Evolutionary conservation across 2,888 invertebrate genomes (phyloP), one percentile per base, ranked within the genome.

Genomic region (Pterostichus madidus): DNA sequence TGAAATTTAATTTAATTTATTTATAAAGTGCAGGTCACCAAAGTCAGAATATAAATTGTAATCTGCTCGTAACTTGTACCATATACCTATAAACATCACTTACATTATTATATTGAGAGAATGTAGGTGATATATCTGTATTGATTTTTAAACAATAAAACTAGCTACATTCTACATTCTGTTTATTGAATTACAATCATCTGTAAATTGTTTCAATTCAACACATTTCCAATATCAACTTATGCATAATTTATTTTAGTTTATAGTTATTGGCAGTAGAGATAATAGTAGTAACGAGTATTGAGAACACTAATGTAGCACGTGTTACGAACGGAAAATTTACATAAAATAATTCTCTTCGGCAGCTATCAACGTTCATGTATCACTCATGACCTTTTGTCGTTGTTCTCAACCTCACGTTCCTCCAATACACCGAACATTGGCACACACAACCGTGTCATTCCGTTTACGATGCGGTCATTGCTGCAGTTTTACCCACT

Each of bases 261-360:
- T 59, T 64, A 64, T 32, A 39, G 64, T 35, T 13, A 59, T 59
- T 59, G 59, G 31, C 53, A 31, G 31, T 13, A 5, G 64, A 64
- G 64, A n/a, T 17, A 5, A 49, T 31, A 64, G 10, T 64, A 39
- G 64, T 64, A 64, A 64, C n/a, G 32, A 32, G 68, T 71, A 71
- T 71, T 71, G 68, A 71, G 68, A 17, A 44, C 68, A 71, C 39
- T 71, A 71, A 71, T 71, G 68, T 71, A 71, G 68, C 68, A 71
- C 68, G 68, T 71, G 68, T 71, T 44, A 17, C 17, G 39, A 39
- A 39, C 44, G 10, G 68, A 15, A 39, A 39, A 71, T 71, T 71
- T 71, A 71, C 68, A 71, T 71, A 71, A 71, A 71, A 71, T 71
- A 71, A 71, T 71, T 71, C 68, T 71, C 15, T 71, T 71, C 39